Conservation (phyloP, 1,140 invertebrate genomes). For the Calycopis cecrops region DNA sequence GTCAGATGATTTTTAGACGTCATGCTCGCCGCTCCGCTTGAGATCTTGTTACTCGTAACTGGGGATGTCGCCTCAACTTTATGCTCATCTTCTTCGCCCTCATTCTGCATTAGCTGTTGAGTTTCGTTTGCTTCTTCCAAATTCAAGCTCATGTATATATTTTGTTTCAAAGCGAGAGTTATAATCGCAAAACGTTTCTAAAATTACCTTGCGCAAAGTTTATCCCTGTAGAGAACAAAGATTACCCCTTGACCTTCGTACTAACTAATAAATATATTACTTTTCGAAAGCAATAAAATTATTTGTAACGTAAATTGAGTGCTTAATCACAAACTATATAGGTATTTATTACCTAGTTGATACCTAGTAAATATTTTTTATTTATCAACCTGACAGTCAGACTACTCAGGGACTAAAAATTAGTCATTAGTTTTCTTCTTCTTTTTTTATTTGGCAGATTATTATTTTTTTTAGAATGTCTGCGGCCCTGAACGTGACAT, state of each 20-base stretch:
- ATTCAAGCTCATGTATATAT: constrained; percentile 61
- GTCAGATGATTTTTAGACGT: constrained; percentile 50
- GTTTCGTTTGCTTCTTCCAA: constrained; percentile 67
- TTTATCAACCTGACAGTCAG: no score
- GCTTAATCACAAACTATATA: background rate
- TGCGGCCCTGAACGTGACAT: no score
- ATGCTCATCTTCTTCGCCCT: constrained; percentile 61
- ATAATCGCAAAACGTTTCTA: background rate
- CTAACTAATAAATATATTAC: no score
- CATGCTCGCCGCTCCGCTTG: constrained; percentile 55
- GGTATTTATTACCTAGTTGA: background rate
- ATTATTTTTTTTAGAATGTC: no score
- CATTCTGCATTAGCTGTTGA: constrained; percentile 70
- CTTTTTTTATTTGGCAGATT: no score
- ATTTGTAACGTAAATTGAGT: no score
- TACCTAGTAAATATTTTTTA: no score
- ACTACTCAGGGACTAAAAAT: no score
- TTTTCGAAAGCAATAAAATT: no score
- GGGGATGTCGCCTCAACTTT: constrained; percentile 57
- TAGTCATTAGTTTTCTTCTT: no score
- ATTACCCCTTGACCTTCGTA: no score
- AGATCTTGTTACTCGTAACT: constrained; percentile 62
- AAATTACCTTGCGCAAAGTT: background rate
- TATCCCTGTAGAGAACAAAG: background rate
- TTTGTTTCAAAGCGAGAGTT: background rate